Conservation (phyloP, 2,797 vertebrate species). For the Setipinna tenuifilis region DNA sequence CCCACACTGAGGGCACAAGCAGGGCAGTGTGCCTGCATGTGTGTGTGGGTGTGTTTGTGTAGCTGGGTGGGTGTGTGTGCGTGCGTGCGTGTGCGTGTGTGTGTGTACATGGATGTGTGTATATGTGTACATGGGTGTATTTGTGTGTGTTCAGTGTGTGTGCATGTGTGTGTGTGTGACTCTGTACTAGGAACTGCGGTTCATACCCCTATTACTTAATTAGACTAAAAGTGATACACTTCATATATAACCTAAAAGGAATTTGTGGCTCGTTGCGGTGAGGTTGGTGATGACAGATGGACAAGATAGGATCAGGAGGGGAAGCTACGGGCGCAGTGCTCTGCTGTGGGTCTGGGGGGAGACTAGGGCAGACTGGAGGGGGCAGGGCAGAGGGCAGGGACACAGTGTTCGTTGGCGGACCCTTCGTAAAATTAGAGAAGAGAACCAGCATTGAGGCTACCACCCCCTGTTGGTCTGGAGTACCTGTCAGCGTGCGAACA, state of each 20-base stretch:
- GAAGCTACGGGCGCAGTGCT: no score
- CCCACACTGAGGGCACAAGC: background rate
- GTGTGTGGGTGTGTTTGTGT: no score
- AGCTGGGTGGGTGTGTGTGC: no score
- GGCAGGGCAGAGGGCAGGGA: constrained; percentile 22
- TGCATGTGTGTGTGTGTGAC: background rate
- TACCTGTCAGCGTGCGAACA: background rate
- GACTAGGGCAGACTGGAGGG: constrained; percentile 42
- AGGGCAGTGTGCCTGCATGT: background rate
- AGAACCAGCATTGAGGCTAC: background rate
- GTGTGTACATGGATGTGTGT: no score
- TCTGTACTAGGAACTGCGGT: constrained; percentile 43
- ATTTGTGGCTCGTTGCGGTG: constrained; percentile 63
- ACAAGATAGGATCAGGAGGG: no score
- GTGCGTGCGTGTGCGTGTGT: no score
- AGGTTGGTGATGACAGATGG: no score
- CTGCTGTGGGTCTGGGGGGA: constrained; percentile 33
- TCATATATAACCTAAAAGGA: constrained; percentile 53
- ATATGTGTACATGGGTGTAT: no score
- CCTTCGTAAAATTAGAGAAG: no score
- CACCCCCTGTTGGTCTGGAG: background rate
- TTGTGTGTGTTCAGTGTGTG: no score
- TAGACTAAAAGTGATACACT: constrained; percentile 43
- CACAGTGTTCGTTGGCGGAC: background rate
- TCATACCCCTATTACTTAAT: constrained; percentile 29